Evolutionary conservation across 2,113 vertebrate species (phyloP), one percentile per base, ranked within the genome.

Genomic region (Hippolais icterina): DNA sequence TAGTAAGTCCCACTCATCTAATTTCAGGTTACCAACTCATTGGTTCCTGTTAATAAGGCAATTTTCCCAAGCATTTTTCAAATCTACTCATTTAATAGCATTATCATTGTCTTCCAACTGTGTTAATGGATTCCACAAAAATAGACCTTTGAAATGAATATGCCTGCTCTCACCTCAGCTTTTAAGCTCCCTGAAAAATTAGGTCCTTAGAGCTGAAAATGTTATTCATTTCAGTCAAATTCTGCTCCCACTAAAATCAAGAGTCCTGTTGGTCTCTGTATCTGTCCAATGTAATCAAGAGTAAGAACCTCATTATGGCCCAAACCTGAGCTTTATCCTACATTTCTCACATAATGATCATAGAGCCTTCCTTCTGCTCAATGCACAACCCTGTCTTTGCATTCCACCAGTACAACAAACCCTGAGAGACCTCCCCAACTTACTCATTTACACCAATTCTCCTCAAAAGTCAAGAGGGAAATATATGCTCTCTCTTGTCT

Each of bases 1-100:
- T 37, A 82, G 2, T 49, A 90, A 72, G 71, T 61, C 70, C 79
- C 75, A 41, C 47, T 31, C 59, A 88, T 88, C 66, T 90, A 69
- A 93, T 95, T 88, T 92, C 88, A 94, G 49, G 49, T 95, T 94
- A 82, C 41, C 87, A 95, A 78, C 66, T 91, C 92, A 90, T 85
- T 88, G 85, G 90, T 53, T 93, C 53, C 70, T 33, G 82, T 76
- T 93, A 95, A 90, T 79, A 90, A 90, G 90, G 79, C 82, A 90
- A 80, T 95, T 95, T 88, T 80, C 66, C 50, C 46, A 72, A 90
- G 79, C 28, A 74, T 88, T 92, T 88, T 83, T 90, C 85, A 83
- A 85, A 65, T 46, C 31, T 65, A 64, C 66, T 87, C 24, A 65
- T 87, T 90, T 93, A 96, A 83, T 76, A 72, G 66, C 53, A 90